A percentile compares a stretch with the other conserved stretches of the same genome.
phyloP scores from a whole-genome alignment of 2,113 vertebrate genomes.

The Antigone vipio region DNA sequence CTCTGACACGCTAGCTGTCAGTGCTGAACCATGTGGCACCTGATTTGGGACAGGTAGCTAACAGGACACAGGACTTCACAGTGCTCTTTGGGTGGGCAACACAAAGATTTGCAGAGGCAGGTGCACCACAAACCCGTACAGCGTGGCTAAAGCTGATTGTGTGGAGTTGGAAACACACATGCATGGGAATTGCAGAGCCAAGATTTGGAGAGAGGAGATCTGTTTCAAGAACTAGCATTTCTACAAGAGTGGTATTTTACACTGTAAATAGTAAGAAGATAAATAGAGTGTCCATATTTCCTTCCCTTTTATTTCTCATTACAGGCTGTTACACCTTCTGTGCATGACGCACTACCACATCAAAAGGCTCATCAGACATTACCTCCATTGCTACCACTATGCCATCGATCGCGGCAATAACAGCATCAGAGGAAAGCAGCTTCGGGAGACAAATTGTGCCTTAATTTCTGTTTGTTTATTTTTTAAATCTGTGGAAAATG shows the following conservation, averaged over 20 bases:
- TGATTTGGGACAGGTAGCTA: not conserved
- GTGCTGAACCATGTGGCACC: rapidly evolving
- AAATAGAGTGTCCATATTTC: not conserved
- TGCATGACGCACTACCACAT: not conserved
- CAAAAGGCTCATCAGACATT: not conserved
- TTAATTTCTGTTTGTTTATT: not conserved
- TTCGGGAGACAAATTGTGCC: not conserved
- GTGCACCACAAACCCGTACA: not conserved
- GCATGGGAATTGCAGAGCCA: not conserved
- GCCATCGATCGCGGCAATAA: not conserved
- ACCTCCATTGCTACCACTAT: not conserved
- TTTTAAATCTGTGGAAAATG: not conserved
- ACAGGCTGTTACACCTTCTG: not conserved
- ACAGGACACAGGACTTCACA: not conserved
- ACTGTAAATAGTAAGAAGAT: not conserved
- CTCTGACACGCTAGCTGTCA: not conserved
- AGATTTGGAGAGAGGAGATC: not conserved
- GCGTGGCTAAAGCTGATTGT: not conserved
- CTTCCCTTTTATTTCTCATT: not conserved
- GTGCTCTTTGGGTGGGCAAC: not conserved
- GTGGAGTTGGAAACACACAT: not conserved
- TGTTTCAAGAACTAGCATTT: not conserved
- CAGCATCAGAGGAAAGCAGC: not conserved
- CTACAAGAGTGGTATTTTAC: not conserved
- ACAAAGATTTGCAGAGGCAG: not conserved